These are phyloP conservation scores for Habrosyne pyritoides DNA, from an alignment of 2,888 invertebrate species.

Conservation along the genomic window DNA sequence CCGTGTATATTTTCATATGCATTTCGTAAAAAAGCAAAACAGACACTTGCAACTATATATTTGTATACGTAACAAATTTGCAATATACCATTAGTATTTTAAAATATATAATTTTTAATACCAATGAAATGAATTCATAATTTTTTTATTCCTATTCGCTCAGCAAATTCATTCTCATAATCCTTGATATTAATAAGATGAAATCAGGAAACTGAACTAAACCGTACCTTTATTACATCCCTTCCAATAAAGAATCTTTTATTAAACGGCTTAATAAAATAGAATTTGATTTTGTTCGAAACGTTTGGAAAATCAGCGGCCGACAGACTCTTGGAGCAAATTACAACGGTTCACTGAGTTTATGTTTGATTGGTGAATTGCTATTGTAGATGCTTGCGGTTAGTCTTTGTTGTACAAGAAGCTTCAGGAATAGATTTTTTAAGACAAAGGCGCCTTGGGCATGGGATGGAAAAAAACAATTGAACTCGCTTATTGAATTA, in stretches of 20 bases:
- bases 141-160: background rate
- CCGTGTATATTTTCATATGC: too few species aligned
- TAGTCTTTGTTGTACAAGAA: background rate
- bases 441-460: too few species aligned
- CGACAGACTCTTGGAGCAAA: background rate
- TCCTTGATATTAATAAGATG: background rate
- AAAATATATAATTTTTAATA: too few species aligned
- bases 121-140: background rate
- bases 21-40: too few species aligned
- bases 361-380: background rate
- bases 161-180: background rate
- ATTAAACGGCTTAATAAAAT: constrained; percentile 1
- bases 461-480: too few species aligned
- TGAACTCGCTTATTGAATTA: too few species aligned
- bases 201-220: background rate
- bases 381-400: background rate
- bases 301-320: background rate
- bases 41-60: too few species aligned
- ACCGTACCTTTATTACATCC: background rate
- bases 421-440: background rate
- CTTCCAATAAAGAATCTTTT: constrained; percentile 1
- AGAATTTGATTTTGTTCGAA: constrained; percentile 3
- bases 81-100: too few species aligned
- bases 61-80: too few species aligned
- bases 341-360: background rate